Base-by-base conservation (phyloP, 2,113 vertebrate genomes). In the Aythya baeri region DNA sequence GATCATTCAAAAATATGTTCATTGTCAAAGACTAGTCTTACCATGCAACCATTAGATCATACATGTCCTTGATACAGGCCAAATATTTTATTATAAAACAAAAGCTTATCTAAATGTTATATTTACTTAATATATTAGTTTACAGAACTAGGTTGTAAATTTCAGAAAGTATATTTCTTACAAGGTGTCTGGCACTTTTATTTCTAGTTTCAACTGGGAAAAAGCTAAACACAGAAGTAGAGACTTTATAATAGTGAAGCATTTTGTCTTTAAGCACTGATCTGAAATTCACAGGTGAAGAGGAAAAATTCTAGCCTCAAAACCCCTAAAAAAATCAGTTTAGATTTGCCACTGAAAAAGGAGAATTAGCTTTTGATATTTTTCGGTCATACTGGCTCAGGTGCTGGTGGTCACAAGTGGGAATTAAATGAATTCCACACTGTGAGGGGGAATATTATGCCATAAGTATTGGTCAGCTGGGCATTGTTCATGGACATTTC, bases 331-430 rank as follows among this genome's bases (percentile, higher is more conserved):
- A 17, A 41, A 80, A 70, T 83, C 4, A 0, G 10, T 83, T 85
- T 55, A 34, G 61, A 18, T 72, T 86, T 72, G 34, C 14, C 34
- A 22, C 34, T 23, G 11, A 16, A 81, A 74, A 74, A 61, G 5
- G 29, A 32, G 17, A 81, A 67, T 14, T 9, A 66, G 2, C 9
- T 43, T 31, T 71, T 58, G 9, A 81, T 70, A 6, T 43, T 67
- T 65, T n/a, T 77, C n/a, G 55, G 57, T 6, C n/a, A 71, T 74
- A 77, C 27, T 75, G 27, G 18, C 22, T 29, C 57, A 67, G 17
- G 62, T 0, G 1, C 7, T 61, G 31, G 32, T 43, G 9, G 8
- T 10, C 4, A 38, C 1, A 1, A 12, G 18, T 20, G 65, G 13
- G 16, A 65, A 4, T 36, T 17, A 79, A 65, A 61, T 0, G 0